Percentiles rank a stretch among this genome's conserved stretches.
These are phyloP conservation scores for Opisthocomus hoazin DNA, from an alignment of 2,113 vertebrate species.

Conservation along the genomic window DNA sequence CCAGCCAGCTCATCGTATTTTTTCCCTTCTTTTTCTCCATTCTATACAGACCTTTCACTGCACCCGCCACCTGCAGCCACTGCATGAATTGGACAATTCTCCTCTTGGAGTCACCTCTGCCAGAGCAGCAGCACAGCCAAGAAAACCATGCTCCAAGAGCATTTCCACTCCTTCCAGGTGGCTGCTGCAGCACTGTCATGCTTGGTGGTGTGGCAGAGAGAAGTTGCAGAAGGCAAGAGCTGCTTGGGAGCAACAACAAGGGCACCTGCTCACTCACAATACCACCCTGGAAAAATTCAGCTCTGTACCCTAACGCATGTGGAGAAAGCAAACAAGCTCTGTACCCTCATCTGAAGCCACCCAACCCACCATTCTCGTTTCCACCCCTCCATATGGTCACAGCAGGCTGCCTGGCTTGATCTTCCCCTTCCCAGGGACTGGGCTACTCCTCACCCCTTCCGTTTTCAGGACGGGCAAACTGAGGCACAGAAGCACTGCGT, in stretches of 20 bases:
- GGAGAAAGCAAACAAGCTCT: not conserved
- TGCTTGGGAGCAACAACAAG: not conserved
- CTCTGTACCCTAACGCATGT: not conserved
- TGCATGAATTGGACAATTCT: not conserved
- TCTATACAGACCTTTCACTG: not conserved
- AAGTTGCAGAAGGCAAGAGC: not conserved
- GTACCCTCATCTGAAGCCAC: not conserved
- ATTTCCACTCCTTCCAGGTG: not conserved
- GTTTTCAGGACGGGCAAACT: not conserved
- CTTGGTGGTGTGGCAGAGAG: not conserved
- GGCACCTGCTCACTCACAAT: not conserved
- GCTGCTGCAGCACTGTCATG: not conserved
- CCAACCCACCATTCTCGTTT: not conserved
- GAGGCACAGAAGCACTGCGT: not conserved
- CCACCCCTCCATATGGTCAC: not conserved
- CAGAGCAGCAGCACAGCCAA: accelerated
- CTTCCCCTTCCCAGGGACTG: not conserved
- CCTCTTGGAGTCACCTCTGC: not conserved
- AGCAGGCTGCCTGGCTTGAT: not conserved
- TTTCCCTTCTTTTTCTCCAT: not conserved
- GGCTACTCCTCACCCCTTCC: not conserved
- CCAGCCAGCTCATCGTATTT: not conserved
- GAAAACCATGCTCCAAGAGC: not conserved
- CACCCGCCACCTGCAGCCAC: not conserved
- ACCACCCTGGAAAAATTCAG: not conserved